These are phyloP conservation scores for Lycia hirtaria DNA, from an alignment of 2,888 invertebrate genomes.

Conservation along the genomic window DNA sequence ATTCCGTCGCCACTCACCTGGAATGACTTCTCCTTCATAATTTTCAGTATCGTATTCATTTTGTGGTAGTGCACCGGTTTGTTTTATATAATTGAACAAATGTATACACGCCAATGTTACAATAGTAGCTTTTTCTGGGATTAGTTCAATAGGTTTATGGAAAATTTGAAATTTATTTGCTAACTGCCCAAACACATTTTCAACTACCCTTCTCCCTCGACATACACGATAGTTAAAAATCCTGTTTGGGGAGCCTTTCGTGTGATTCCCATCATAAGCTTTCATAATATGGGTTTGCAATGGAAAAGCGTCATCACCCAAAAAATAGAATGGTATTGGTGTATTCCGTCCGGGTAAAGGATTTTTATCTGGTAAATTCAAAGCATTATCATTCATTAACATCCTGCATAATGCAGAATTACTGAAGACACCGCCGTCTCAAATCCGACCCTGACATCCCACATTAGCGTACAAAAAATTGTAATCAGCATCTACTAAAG, in stretches of 20 bases:
- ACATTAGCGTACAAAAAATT: slow-evolving; percentile 47
- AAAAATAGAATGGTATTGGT: slow-evolving; percentile 35
- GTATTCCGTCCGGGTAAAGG: slow-evolving; percentile 5
- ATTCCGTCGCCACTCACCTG: slow-evolving; percentile 31
- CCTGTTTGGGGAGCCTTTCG: slow-evolving; percentile 16
- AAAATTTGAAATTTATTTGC: slow-evolving; percentile 25
- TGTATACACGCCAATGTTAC: slow-evolving; percentile 11
- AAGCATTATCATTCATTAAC: slow-evolving; percentile 6
- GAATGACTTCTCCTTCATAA: slow-evolving; percentile 29
- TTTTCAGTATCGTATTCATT: slow-evolving; percentile 23
- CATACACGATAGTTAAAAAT: slow-evolving; percentile 29
- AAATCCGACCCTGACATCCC: slow-evolving; percentile 33
- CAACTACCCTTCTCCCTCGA: slow-evolving; percentile 30
- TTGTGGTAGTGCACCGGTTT: slow-evolving; percentile 10
- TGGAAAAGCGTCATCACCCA: slow-evolving; percentile 39
- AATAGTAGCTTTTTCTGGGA: slow-evolving; percentile 29
- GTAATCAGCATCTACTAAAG: slow-evolving; percentile 60
- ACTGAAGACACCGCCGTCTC: slow-evolving; percentile 31
- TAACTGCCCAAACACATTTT: slow-evolving; percentile 31
- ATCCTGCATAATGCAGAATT: slow-evolving; percentile 27
- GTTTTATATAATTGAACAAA: slow-evolving; percentile 38
- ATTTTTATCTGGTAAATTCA: slow-evolving; percentile 4
- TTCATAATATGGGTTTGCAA: slow-evolving; percentile 20
- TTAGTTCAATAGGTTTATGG: slow-evolving; percentile 32
- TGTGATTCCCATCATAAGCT: slow-evolving; percentile 20